Percentiles rank a stretch among this genome's conserved stretches.
Conservation (phyloP, 1,140 invertebrate species). For the Coptotermes formosanus region DNA sequence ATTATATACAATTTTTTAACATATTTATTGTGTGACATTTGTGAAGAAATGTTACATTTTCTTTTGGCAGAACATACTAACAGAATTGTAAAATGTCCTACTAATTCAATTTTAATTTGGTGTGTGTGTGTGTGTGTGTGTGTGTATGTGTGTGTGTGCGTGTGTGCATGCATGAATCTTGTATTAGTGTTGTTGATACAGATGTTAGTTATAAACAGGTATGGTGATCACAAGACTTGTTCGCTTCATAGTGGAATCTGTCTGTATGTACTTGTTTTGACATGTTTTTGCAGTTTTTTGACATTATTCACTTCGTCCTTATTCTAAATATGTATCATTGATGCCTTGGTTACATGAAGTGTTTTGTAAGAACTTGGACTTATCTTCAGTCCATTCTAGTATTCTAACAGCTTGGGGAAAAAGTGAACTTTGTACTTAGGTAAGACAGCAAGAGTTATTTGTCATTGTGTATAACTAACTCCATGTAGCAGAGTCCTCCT, state of each 20-base stretch:
- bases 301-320: neutral
- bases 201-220: neutral
- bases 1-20: slow-evolving; percentile 13
- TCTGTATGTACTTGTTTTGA: neutral
- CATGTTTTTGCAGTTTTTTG: neutral
- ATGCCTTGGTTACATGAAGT: neutral
- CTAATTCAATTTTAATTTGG: neutral
- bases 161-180: neutral
- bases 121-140: too few relatives aligned
- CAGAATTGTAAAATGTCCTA: neutral
- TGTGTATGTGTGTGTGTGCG: neutral
- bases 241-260: neutral
- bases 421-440: too few relatives aligned
- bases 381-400: neutral
- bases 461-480: too few relatives aligned
- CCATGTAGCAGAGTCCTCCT: too few relatives aligned
- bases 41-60: neutral
- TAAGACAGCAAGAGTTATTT: too few relatives aligned
- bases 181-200: neutral
- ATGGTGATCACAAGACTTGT: neutral
- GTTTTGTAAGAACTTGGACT: neutral
- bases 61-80: neutral
- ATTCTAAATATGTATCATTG: neutral
- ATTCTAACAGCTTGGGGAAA: too few relatives aligned
- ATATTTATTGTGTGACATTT: slow-evolving; percentile 1